phyloP scores from a whole-genome alignment of 1,140 invertebrate genomes.

The Dolichoris vasculosae region DNA sequence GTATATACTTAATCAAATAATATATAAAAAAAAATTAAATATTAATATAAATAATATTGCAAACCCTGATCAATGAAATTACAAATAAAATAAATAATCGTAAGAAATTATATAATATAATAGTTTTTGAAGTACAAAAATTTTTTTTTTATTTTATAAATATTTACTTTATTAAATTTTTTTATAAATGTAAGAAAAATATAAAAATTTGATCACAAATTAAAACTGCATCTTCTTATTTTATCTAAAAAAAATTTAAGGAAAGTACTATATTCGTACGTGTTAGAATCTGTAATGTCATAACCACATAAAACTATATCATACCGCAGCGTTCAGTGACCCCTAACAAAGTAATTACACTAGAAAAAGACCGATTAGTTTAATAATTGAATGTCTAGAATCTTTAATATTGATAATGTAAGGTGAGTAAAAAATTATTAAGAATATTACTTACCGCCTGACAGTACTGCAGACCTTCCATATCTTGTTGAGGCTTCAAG shows the following conservation, averaged over 20 bases:
- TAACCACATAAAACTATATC: constrained; percentile 1
- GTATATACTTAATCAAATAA: no score
- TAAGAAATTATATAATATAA: no score
- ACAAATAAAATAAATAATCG: no score
- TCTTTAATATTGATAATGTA: neutral
- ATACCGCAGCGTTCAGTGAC: neutral
- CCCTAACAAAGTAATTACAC: neutral
- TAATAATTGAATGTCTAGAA: neutral
- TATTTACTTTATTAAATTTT: no score
- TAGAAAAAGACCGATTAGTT: neutral
- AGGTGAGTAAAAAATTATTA: neutral
- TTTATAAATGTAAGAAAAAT: no score
- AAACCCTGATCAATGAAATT: no score
- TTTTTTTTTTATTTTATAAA: no score
- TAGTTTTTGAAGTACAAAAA: no score
- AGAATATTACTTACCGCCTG: constrained; percentile 54
- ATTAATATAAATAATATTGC: no score
- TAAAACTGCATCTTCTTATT: no score
- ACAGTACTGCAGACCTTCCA: constrained; percentile 47
- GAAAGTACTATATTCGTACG: neutral
- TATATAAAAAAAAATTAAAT: no score
- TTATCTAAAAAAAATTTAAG: neutral
- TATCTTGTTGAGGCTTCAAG: constrained; percentile 45
- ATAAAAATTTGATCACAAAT: no score
- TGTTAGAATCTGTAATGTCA: neutral